Conservation (phyloP, 1,140 invertebrate genomes). For the Ephestia elutella region DNA sequence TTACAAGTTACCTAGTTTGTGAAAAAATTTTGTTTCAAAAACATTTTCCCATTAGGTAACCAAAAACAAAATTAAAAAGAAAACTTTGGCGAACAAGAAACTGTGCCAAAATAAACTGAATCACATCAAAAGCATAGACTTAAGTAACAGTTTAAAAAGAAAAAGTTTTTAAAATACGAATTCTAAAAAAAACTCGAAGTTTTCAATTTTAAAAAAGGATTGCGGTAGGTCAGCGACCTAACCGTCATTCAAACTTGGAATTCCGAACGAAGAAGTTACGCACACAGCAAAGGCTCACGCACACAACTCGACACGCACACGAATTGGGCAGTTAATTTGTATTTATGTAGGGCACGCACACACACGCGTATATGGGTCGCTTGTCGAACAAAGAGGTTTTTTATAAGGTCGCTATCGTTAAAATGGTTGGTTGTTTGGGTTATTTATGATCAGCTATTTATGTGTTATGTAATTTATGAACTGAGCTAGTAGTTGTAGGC, state of each 20-base stretch:
- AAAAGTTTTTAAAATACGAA: neutral
- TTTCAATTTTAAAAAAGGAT: conserved; percentile 35
- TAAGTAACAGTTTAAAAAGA: neutral
- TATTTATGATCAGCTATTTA: conserved; percentile 9
- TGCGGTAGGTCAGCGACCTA: conserved; percentile 62
- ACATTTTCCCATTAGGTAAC: too few relatives aligned
- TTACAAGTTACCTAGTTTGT: too few relatives aligned
- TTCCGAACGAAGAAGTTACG: conserved; percentile 61
- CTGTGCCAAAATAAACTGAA: neutral
- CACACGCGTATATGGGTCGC: conserved; percentile 49
- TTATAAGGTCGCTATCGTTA: conserved; percentile 12
- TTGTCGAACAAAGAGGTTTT: conserved; percentile 44
- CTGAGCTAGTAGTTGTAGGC: too few relatives aligned
- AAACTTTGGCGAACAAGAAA: neutral
- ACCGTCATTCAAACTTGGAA: conserved; percentile 67
- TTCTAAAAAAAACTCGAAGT: neutral
- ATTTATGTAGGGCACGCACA: conserved; percentile 8
- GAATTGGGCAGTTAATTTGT: conserved; percentile 8
- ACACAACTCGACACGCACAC: conserved; percentile 42
- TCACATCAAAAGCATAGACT: neutral
- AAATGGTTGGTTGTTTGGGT: conserved; percentile 11
- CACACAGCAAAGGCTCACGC: conserved; percentile 33
- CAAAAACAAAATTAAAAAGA: too few relatives aligned
- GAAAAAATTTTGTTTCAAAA: too few relatives aligned
- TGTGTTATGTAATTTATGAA: neutral